phyloP scores from a whole-genome alignment of 2,888 invertebrate species.

The Strigamia maritima region DNA sequence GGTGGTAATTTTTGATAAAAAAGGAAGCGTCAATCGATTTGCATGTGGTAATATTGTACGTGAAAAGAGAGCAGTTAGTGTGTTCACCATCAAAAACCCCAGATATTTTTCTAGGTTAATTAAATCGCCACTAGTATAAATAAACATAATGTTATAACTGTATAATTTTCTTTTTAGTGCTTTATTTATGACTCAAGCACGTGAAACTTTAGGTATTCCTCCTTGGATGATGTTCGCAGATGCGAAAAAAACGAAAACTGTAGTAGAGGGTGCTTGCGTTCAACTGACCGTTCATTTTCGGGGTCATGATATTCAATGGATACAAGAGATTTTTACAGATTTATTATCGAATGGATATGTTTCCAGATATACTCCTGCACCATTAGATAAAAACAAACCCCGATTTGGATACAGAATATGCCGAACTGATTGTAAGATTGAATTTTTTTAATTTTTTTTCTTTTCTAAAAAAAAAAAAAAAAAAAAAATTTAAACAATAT shows the following conservation, averaged over 20 bases:
- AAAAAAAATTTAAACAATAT: neutral
- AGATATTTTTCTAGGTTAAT: slow-evolving; percentile 81
- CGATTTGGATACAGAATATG: slow-evolving; percentile 28
- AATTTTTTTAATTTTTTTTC: too few species aligned
- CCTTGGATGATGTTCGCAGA: slow-evolving; percentile 87
- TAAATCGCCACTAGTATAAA: neutral
- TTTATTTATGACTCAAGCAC: slow-evolving; percentile 76
- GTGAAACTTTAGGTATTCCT: slow-evolving; percentile 77
- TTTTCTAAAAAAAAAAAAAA: too few species aligned
- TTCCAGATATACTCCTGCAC: neutral
- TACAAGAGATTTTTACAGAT: slow-evolving; percentile 76
- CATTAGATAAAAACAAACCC: neutral
- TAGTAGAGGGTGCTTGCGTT: slow-evolving; percentile 75
- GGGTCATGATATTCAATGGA: slow-evolving; percentile 71
- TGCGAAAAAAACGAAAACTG: slow-evolving; percentile 69
- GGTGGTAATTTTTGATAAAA: slow-evolving; percentile 76
- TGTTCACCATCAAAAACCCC: slow-evolving; percentile 78
- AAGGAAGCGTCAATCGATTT: slow-evolving; percentile 64
- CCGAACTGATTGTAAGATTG: slow-evolving; percentile 27
- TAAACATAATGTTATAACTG: neutral
- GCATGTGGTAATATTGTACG: slow-evolving; percentile 90
- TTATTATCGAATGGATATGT: slow-evolving; percentile 67
- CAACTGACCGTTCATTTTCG: slow-evolving; percentile 83
- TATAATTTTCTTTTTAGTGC: slow-evolving; percentile 59
- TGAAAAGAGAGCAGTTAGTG: slow-evolving; percentile 85